Percentiles rank a stretch among this genome's conserved stretches.
Conservation (phyloP, 2,888 invertebrate species). For the Protophormia terraenovae region DNA sequence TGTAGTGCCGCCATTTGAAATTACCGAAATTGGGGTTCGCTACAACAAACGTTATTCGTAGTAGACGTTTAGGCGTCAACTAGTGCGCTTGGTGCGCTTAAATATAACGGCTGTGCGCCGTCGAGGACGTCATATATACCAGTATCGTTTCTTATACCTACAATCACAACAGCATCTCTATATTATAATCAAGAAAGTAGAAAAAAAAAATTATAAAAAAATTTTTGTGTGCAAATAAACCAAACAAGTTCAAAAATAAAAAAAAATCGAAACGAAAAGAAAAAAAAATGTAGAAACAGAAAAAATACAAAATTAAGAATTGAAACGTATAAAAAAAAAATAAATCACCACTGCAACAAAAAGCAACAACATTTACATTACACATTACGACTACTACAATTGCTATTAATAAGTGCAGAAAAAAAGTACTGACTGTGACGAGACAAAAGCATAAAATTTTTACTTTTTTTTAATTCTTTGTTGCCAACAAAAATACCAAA, state of each 20-base stretch:
- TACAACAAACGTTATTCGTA: constrained; percentile 82
- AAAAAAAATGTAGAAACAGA: too few relatives aligned
- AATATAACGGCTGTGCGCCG: constrained; percentile 75
- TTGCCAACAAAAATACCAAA: background rate
- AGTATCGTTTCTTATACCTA: constrained; percentile 60
- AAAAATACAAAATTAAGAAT: constrained; percentile 61
- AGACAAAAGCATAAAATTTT: constrained; percentile 50
- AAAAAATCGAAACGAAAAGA: constrained; percentile 31
- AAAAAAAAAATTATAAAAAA: constrained; percentile 23
- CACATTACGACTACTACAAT: background rate
- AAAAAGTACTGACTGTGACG: constrained; percentile 37
- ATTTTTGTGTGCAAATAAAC: constrained; percentile 39
- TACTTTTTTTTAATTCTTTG: constrained; percentile 20
- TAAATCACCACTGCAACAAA: constrained; percentile 44
- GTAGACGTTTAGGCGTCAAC: constrained; percentile 83
- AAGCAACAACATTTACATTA: constrained; percentile 55
- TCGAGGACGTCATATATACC: constrained; percentile 66
- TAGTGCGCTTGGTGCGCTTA: constrained; percentile 82
- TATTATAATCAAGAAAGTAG: constrained; percentile 47
- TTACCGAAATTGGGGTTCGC: constrained; percentile 81
- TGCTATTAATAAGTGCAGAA: background rate
- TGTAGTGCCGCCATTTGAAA: constrained; percentile 77
- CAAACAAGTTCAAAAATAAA: constrained; percentile 27
- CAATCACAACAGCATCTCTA: constrained; percentile 56
- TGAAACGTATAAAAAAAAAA: constrained; percentile 40